These are phyloP conservation scores for Uromys caudimaculatus DNA, from an alignment of 2,797 vertebrate genomes.

Conservation along the genomic window DNA sequence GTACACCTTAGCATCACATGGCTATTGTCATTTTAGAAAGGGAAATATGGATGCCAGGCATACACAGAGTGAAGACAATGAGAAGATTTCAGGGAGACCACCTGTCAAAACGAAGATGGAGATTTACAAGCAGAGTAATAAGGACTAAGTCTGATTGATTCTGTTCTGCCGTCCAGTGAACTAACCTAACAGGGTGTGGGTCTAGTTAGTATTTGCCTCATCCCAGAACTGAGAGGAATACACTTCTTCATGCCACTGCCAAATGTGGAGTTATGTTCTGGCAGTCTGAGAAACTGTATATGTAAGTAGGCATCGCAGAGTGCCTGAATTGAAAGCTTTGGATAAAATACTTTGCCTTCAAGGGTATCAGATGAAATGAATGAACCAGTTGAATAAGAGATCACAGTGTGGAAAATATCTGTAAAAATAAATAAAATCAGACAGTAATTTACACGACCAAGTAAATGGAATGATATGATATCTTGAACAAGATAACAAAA, in stretches of 20 bases:
- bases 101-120: background rate
- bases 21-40: background rate
- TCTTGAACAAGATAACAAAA: background rate
- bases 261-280: background rate
- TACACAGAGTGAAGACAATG: background rate
- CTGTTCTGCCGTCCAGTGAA: background rate
- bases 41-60: background rate
- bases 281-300: background rate
- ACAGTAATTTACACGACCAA: background rate
- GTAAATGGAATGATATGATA: background rate
- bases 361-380: background rate
- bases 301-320: background rate
- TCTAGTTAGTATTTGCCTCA: background rate
- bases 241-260: background rate
- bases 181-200: background rate
- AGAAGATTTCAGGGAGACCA: background rate
- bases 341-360: background rate
- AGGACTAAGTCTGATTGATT: background rate
- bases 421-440: background rate
- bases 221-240: background rate
- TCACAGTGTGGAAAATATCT: background rate
- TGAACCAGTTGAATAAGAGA: background rate
- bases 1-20: background rate
- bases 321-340: background rate
- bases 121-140: background rate